phyloP scores from a whole-genome alignment of 2,113 vertebrate species.

The Synodontis membranacea region DNA sequence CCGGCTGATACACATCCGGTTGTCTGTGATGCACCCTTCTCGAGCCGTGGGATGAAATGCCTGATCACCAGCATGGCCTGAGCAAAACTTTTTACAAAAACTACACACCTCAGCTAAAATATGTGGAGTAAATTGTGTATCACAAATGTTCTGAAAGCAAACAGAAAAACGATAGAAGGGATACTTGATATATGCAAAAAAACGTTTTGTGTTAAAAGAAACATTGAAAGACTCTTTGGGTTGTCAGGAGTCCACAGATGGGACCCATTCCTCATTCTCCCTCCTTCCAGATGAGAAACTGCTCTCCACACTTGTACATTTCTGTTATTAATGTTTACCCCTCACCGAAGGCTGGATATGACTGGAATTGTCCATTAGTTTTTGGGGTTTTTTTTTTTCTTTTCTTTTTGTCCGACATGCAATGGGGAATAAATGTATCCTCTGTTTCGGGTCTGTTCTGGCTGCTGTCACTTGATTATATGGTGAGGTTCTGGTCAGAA shows the following conservation, averaged over 20 bases:
- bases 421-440: constrained; percentile 38
- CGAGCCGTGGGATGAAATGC: constrained; percentile 44
- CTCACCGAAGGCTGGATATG: constrained; percentile 95
- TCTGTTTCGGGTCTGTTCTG: constrained; percentile 34
- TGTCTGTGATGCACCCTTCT: constrained; percentile 20
- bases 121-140: constrained; percentile 61
- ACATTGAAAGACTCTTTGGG: constrained; percentile 75
- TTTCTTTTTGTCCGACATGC: constrained; percentile 32
- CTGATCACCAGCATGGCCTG: constrained; percentile 66
- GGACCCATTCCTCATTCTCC: constrained; percentile 82
- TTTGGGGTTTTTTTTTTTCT: constrained; percentile 8
- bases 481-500: constrained; percentile 64
- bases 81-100: constrained; percentile 30
- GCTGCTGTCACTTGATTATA: constrained; percentile 44
- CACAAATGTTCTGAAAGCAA: constrained; percentile 75
- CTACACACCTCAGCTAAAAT: constrained; percentile 32
- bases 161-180: constrained; percentile 60
- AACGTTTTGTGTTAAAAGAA: constrained; percentile 86
- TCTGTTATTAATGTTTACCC: constrained; percentile 99
- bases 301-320: constrained; percentile 95
- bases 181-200: constrained; percentile 96
- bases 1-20: background rate
- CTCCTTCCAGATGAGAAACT: constrained; percentile 76
- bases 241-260: constrained; percentile 85
- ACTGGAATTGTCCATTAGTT: constrained; percentile 86